Evolutionary conservation across 2,797 vertebrate species (phyloP), one percentile per base, ranked within the genome.

Genomic region (Aldrovandia affinis): DNA sequence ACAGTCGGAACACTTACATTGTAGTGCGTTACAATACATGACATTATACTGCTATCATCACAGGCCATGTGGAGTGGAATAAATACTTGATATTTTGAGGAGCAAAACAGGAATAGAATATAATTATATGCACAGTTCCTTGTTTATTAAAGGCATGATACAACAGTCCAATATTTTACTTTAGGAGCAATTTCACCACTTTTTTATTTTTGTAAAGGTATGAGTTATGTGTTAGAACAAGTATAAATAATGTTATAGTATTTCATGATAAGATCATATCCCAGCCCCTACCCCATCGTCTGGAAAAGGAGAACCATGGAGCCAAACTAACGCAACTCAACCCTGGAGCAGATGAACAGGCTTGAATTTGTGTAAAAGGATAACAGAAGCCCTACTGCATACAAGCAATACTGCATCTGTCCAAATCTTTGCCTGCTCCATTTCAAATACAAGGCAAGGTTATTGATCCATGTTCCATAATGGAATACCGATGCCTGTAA

Each of bases 401-500:
- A 42, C 33, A 73, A 42, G 68, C 68, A 18, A 42, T 42, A 73
- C 42, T 20, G 73, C 39, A 25, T 12, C 73, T n/a, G 42, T 77
- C 73, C 73, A 44, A 47, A 47, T 44, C 36, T 77, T 77, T n/a
- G 73, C 39, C 73, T n/a, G 42, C 12, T 10, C 22, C 42, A 47
- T n/a, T 47, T 77, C 39, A 77, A 77, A 77, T 77, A 44, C 39
- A 15, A 77, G 73, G 73, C 39, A n/a, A 6, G 42, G 73, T n/a
- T 77, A 77, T 44, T 12, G 42, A 47, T 44, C 73, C 42, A 10
- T 22, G 73, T 25, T 10, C 20, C 73, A 44, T 25, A 14, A 25
- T 14, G 42, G 73, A 77, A 47, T 2, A 47, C 73, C 22, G 33
- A 55, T 50, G 54, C 50, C 28, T n/a, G 9, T 78, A 44, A 52